phyloP scores from a whole-genome alignment of 2,113 vertebrate genomes.

The Psittacus erithacus region DNA sequence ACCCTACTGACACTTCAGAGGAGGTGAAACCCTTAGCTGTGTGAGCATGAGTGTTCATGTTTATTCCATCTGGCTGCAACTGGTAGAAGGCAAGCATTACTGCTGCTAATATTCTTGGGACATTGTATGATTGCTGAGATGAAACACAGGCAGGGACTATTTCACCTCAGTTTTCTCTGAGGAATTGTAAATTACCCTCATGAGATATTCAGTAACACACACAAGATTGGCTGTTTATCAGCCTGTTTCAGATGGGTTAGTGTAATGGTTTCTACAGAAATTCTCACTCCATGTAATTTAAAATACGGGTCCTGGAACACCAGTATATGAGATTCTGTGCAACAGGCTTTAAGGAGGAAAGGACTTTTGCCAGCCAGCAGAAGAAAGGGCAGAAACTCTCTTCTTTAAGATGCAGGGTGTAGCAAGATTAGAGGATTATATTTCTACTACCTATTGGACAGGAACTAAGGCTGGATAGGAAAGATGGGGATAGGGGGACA shows the following conservation, averaged over 20 bases:
- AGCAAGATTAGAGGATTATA: neutral
- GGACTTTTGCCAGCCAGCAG: neutral
- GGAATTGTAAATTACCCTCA: conserved; percentile 15
- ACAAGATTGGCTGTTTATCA: conserved; percentile 28
- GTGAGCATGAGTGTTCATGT: rapidly evolving
- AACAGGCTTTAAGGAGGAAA: neutral
- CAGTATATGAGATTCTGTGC: neutral
- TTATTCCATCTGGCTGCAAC: neutral
- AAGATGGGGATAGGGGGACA: neutral
- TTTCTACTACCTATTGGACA: neutral
- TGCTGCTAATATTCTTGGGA: neutral
- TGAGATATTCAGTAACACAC: conserved; percentile 28
- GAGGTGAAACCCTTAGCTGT: neutral
- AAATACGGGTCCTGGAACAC: neutral
- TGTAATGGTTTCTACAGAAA: conserved; percentile 47
- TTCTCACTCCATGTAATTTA: conserved; percentile 49
- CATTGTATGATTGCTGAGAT: neutral
- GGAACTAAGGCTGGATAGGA: neutral
- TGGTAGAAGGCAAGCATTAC: neutral
- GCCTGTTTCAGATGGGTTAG: neutral
- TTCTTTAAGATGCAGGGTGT: neutral
- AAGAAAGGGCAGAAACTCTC: neutral
- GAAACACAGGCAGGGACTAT: conserved; percentile 9
- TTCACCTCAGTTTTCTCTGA: conserved; percentile 6
- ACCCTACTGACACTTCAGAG: neutral